Conservation (phyloP, 2,797 vertebrate species). For the Bradypus variegatus region DNA sequence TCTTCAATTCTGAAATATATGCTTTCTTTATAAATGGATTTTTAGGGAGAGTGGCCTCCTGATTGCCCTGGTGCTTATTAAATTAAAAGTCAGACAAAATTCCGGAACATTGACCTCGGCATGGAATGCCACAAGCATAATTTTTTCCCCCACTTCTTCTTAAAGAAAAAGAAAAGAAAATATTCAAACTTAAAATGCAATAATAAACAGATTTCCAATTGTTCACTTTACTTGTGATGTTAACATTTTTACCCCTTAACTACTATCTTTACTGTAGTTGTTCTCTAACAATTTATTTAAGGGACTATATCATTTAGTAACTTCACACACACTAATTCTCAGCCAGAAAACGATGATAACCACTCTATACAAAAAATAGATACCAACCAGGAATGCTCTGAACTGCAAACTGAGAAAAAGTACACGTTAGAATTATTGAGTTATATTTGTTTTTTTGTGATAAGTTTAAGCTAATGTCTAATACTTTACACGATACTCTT, state of each 20-base stretch:
- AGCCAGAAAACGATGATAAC: constrained; percentile 9
- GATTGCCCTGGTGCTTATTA: background rate
- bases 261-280: background rate
- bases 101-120: background rate
- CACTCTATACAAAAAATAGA: background rate
- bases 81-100: constrained; percentile 53
- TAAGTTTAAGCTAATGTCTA: background rate
- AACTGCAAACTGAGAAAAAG: background rate
- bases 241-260: background rate
- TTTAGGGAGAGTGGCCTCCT: background rate
- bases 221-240: background rate
- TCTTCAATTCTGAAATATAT: background rate
- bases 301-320: background rate
- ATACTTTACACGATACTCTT: background rate
- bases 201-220: constrained; percentile 11
- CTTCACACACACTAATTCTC: background rate
- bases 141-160: background rate
- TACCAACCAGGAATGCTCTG: background rate
- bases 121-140: background rate
- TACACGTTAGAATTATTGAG: background rate
- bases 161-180: constrained; percentile 43
- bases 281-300: background rate
- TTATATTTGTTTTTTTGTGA: background rate
- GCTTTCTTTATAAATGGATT: background rate
- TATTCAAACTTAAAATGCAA: constrained; percentile 15